A percentile compares a stretch with the other conserved stretches of the same genome.
These are phyloP conservation scores for Ibidorhyncha struthersii DNA, from an alignment of 2,113 vertebrate species.

Conservation along the genomic window DNA sequence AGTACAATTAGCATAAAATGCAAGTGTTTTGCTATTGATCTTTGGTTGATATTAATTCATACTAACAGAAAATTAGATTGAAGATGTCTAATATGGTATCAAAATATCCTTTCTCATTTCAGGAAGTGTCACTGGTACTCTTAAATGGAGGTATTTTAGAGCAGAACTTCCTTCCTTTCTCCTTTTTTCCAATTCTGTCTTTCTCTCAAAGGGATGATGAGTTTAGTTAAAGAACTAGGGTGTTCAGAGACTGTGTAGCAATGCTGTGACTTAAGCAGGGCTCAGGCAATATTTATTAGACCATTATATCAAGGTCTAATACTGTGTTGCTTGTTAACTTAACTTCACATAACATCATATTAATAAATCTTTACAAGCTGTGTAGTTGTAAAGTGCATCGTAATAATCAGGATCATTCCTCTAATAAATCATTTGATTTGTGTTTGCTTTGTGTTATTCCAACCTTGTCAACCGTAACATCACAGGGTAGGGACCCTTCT, in stretches of 20 bases:
- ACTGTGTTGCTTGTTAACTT: not conserved
- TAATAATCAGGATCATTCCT: not conserved
- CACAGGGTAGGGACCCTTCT: not conserved
- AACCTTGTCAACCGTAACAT: fast-evolving
- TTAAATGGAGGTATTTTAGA: not conserved
- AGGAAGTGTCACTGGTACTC: not conserved
- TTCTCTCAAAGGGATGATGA: not conserved
- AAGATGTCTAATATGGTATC: not conserved
- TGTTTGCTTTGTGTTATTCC: not conserved
- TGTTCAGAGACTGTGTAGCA: not conserved
- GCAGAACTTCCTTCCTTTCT: not conserved
- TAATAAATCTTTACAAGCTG: constrained; percentile 19
- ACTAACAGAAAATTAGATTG: not conserved
- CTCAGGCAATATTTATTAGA: not conserved
- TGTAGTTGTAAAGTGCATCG: not conserved
- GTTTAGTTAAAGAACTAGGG: not conserved
- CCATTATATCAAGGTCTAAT: not conserved
- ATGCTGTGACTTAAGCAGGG: not conserved
- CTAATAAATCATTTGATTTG: not conserved
- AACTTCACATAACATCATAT: not conserved
- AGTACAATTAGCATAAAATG: not conserved
- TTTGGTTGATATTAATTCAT: not conserved
- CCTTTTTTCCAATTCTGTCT: not conserved
- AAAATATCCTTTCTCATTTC: not conserved
- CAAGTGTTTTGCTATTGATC: not conserved